Evolutionary conservation across 2,113 vertebrate genomes (phyloP).

Genomic region (human): DNA sequence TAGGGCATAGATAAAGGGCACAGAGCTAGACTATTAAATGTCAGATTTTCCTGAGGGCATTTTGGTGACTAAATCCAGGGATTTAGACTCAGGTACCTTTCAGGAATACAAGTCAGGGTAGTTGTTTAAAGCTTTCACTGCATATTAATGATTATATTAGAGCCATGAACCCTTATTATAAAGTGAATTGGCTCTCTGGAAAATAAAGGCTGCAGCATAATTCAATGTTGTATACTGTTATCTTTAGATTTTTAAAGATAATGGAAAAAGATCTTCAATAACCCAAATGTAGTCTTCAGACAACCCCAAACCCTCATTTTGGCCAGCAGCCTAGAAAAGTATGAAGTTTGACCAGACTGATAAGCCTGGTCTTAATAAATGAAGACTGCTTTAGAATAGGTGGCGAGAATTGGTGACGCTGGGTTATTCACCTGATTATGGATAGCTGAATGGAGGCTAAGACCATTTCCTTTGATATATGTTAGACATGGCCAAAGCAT

Average conservation of each 20-base stretch:
- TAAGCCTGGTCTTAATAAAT: conserved; percentile 9
- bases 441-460: not conserved
- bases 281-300: not conserved
- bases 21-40: conserved; percentile 55
- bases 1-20: conserved; percentile 57
- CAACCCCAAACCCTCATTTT: conserved; percentile 25
- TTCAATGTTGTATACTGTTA: not conserved
- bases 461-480: not conserved
- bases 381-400: conserved; percentile 9
- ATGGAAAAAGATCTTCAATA: conserved; percentile 39
- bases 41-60: conserved; percentile 61
- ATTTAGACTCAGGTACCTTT: conserved; percentile 60
- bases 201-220: conserved; percentile 45
- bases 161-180: conserved; percentile 36
- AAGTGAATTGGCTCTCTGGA: conserved; percentile 42
- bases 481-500: not conserved
- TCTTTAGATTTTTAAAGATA: conserved; percentile 52
- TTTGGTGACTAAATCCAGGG: conserved; percentile 65
- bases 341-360: not conserved
- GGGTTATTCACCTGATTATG: not conserved
- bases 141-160: conserved; percentile 58
- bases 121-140: conserved; percentile 48
- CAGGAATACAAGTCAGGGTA: conserved; percentile 20
- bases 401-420: not conserved
- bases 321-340: conserved; percentile 6